phyloP scores from a whole-genome alignment of 2,797 vertebrate genomes.

The Antrozous pallidus region DNA sequence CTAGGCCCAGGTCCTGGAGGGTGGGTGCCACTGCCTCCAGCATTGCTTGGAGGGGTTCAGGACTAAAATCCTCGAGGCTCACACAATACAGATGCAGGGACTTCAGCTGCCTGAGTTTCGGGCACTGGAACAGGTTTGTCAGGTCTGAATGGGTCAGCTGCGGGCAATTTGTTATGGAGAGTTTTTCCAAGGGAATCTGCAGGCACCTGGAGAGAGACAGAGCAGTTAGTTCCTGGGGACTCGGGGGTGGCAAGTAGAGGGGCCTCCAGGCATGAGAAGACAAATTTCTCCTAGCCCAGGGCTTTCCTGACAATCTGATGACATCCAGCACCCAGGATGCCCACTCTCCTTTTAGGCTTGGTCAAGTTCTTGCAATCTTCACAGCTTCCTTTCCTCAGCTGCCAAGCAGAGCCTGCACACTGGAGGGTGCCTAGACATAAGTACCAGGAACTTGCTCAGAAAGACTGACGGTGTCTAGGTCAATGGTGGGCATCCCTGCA shows the following conservation, averaged over 20 bases:
- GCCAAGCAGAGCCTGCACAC: background rate
- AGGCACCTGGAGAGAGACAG: background rate
- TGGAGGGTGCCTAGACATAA: background rate
- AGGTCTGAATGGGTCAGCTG: no score
- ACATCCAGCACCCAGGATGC: background rate
- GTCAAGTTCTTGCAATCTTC: background rate
- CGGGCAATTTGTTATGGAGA: no score
- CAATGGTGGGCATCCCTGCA: background rate
- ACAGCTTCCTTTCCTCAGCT: background rate
- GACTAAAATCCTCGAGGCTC: no score
- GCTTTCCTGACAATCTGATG: background rate
- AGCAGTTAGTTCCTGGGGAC: background rate
- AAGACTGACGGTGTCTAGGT: no score
- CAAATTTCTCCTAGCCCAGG: background rate
- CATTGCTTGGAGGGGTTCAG: no score
- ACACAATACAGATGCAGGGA: no score
- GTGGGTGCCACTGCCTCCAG: no score
- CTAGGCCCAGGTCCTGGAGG: no score
- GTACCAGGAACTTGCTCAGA: background rate
- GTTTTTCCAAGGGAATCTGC: no score
- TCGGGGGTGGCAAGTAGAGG: accelerated
- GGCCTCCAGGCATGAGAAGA: background rate
- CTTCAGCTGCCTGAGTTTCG: no score
- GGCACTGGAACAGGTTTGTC: no score
- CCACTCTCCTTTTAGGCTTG: background rate